Evolutionary conservation across 2,888 invertebrate species (phyloP).

Genomic region (Meteorus colon): DNA sequence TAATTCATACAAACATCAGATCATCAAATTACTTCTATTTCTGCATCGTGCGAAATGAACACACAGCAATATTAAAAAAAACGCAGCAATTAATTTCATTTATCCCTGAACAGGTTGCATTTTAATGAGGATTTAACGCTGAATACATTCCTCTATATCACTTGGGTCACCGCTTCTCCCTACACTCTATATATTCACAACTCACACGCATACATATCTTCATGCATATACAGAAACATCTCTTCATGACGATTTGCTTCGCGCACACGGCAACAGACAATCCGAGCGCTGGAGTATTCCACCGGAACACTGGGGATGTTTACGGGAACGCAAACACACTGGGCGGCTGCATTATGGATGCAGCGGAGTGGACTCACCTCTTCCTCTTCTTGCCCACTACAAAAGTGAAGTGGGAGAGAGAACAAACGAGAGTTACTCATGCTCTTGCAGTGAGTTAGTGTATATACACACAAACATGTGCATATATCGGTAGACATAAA

Average conservation of each 20-base stretch:
- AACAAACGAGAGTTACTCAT: slow-evolving; percentile 32
- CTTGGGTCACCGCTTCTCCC: neutral
- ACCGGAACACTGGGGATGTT: slow-evolving; percentile 66
- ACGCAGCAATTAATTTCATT: neutral
- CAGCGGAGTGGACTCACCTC: slow-evolving; percentile 66
- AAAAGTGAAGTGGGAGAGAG: slow-evolving; percentile 11
- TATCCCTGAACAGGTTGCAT: neutral
- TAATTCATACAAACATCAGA: neutral
- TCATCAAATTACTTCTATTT: neutral
- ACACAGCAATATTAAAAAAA: neutral
- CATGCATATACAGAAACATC: neutral
- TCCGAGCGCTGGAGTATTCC: slow-evolving; percentile 61
- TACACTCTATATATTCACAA: neutral
- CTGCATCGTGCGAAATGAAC: too few species aligned
- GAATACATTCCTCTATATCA: neutral
- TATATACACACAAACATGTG: neutral
- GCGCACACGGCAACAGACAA: slow-evolving; percentile 57
- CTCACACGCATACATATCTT: neutral
- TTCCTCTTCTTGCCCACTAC: slow-evolving; percentile 28
- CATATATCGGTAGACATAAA: slow-evolving; percentile 27
- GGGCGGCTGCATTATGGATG: slow-evolving; percentile 71
- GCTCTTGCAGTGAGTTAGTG: slow-evolving; percentile 27
- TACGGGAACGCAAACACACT: slow-evolving; percentile 67
- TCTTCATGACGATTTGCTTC: slow-evolving; percentile 55
- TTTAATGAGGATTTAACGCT: slow-evolving; percentile 7